A percentile compares a stretch with the other conserved stretches of the same genome.
Conservation (phyloP, 2,113 vertebrate species). For the Poecilia latipinna region DNA sequence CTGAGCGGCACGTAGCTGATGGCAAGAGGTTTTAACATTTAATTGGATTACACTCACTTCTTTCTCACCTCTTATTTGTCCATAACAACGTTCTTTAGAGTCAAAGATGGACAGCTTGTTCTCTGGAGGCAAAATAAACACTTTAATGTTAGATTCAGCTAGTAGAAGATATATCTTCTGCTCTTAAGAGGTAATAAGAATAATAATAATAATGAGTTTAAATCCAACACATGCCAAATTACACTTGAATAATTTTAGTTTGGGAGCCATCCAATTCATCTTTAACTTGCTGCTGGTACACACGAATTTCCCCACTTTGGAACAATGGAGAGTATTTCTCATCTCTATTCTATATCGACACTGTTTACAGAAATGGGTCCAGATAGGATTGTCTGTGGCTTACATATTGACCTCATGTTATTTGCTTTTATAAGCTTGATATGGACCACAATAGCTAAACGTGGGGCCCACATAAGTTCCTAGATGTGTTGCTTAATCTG, state of each 20-base stretch:
- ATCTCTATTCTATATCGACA: neutral
- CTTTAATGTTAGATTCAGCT: neutral
- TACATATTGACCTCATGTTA: neutral
- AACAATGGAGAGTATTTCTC: too few species aligned
- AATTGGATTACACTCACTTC: neutral
- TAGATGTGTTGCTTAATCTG: neutral
- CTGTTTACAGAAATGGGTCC: neutral
- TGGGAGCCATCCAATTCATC: too few species aligned
- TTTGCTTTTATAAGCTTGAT: neutral
- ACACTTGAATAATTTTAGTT: too few species aligned
- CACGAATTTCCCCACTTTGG: too few species aligned
- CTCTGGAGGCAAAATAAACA: neutral
- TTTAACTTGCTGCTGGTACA: too few species aligned
- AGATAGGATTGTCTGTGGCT: neutral
- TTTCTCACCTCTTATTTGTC: neutral
- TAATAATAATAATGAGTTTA: too few species aligned
- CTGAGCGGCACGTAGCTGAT: constrained; percentile 13
- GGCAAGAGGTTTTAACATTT: neutral
- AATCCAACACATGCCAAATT: too few species aligned
- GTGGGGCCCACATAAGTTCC: neutral
- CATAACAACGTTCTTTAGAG: too few species aligned
- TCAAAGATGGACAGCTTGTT: neutral
- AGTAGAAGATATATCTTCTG: neutral
- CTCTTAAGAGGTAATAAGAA: neutral
- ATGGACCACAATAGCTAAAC: neutral